These are phyloP conservation scores for Zhuqinia jingwanae DNA, from an alignment of 2,888 invertebrate genomes.

Conservation along the genomic window DNA sequence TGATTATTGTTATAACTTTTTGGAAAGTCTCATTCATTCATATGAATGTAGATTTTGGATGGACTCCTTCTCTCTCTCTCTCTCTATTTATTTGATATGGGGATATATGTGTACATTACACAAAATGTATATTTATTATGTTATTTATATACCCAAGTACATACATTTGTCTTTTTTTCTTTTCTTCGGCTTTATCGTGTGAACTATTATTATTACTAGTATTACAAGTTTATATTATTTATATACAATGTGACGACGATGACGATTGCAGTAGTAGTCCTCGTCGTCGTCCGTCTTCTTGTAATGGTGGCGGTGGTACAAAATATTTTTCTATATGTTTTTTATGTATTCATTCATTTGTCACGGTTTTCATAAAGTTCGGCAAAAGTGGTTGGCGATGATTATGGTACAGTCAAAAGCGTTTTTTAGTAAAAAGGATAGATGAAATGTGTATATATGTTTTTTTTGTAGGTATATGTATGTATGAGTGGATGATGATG, in stretches of 20 bases:
- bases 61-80: neutral
- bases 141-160: neutral
- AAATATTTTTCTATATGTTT: neutral
- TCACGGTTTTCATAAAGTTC: slow-evolving; percentile 54
- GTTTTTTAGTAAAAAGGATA: neutral
- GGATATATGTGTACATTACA: too few relatives aligned
- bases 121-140: neutral
- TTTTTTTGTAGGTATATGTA: too few relatives aligned
- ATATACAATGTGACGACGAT: neutral
- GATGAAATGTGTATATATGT: too few relatives aligned
- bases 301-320: neutral
- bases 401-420: neutral
- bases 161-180: neutral
- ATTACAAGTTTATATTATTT: neutral
- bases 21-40: slow-evolving; percentile 46
- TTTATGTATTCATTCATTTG: slow-evolving; percentile 49
- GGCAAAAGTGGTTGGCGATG: neutral
- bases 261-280: neutral
- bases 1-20: slow-evolving; percentile 62
- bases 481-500: slow-evolving; percentile 16
- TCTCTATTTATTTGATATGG: too few relatives aligned
- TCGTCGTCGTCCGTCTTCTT: neutral
- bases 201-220: slow-evolving; percentile 29
- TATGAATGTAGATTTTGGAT: slow-evolving; percentile 8
- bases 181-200: slow-evolving; percentile 45